Base-by-base conservation (phyloP, 2,888 invertebrate genomes). In the Leptura quadrifasciata region DNA sequence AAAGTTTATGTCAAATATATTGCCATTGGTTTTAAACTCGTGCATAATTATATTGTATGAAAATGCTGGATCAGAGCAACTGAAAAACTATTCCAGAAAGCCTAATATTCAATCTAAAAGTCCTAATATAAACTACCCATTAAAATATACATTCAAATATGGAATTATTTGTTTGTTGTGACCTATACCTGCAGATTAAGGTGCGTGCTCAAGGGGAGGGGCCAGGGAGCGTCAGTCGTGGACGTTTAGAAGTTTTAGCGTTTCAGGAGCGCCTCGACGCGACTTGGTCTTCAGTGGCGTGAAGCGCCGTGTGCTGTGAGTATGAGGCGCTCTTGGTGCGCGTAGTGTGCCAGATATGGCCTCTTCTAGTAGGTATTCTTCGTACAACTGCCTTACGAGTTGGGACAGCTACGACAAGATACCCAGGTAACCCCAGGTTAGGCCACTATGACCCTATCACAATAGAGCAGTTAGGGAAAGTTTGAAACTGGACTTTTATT, bases 371-470 rank as follows among this genome's bases (percentile, higher is more conserved):
- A 93, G 95, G 91, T 95, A 96, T 91, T 95, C 94, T 89, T 96
- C 96, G 78, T 96, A 96, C 90, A 96, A 96, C 90, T 96, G 96
- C 90, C 92, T 96, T 87, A 95, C 95, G 80, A 95, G 95, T 89
- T 96, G 96, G 96, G 96, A 96, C 91, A 96, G 96, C 90, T 96
- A 96, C 90, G 96, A 96, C 89, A 93, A 92, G 88, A 96, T 96
- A 90, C 96, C 96, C 85, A 96, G 96, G 96, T 96, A 93, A 84
- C 80, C 54, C 54, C 52, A 60, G 69, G 69, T 69, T 69, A 68
- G 68, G 57, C 27, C 65, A 54, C 54, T 31, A 55, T 55, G 27
- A 55, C 24, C 68, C 10, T 67, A 27, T 67, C 52, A 55, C 18
- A 17, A 39, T 57, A 67, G 65, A 54, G 27, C 54, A 65, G 39